Conservation (phyloP, 2,797 vertebrate genomes). For the Pseudochromis fuscus region DNA sequence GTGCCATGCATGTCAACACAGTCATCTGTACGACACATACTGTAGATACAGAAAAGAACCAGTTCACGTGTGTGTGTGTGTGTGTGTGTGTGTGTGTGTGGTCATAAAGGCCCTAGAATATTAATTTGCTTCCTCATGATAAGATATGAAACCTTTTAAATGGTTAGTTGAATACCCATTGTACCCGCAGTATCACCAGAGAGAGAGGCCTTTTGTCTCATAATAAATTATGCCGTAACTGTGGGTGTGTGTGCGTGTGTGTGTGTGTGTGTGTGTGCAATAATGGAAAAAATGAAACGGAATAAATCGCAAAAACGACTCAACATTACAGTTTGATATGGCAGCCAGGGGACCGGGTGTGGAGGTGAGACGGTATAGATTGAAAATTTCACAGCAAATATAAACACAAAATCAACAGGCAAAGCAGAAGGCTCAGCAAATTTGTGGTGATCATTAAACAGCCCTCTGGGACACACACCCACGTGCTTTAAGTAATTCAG, state of each 20-base stretch:
- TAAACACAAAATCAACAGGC: slow-evolving; percentile 32
- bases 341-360: slow-evolving; percentile 21
- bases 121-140: slow-evolving; percentile 58
- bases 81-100: not conserved
- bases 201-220: slow-evolving; percentile 46
- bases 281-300: slow-evolving; percentile 25
- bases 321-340: slow-evolving; percentile 14
- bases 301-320: slow-evolving; percentile 47
- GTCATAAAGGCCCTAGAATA: slow-evolving; percentile 49
- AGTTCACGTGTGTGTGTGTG: not conserved
- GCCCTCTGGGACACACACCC: not conserved
- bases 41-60: not conserved
- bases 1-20: slow-evolving; percentile 9
- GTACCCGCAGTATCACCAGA: slow-evolving; percentile 26
- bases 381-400: slow-evolving; percentile 14
- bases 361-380: slow-evolving; percentile 9
- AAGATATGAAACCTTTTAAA: slow-evolving; percentile 60
- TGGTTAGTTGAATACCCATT: slow-evolving; percentile 54
- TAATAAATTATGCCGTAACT: slow-evolving; percentile 53
- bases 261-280: slow-evolving; percentile 5
- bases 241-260: slow-evolving; percentile 1
- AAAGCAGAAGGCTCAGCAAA: slow-evolving; percentile 22
- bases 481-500: slow-evolving; percentile 16
- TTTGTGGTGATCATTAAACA: slow-evolving; percentile 31
- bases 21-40: slow-evolving; percentile 5